These are phyloP conservation scores for Papilio demoleus DNA, from an alignment of 2,888 invertebrate species.

Conservation along the genomic window DNA sequence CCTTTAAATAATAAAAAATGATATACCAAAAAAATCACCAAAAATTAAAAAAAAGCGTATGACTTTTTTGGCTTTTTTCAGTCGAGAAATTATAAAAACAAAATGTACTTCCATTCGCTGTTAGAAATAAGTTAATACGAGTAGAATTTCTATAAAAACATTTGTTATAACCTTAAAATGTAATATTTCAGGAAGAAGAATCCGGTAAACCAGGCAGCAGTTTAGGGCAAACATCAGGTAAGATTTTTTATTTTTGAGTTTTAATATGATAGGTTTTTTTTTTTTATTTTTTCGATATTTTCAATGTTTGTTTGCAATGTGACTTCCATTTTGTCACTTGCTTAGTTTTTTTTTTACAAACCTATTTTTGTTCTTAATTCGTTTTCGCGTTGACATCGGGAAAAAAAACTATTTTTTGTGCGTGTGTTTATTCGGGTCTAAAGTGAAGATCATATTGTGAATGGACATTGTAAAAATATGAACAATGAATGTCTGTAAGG, in stretches of 20 bases:
- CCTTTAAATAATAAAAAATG: no score
- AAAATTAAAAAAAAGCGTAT: no score
- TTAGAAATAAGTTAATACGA: no score
- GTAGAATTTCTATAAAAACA: no score
- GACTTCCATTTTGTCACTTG: slow-evolving; percentile 75
- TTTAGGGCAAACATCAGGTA: slow-evolving; percentile 75
- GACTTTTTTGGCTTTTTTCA: no score
- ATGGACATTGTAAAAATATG: slow-evolving; percentile 71
- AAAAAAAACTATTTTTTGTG: slow-evolving; percentile 41
- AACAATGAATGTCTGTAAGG: slow-evolving; percentile 80
- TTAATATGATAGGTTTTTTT: no score
- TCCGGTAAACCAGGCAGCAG: slow-evolving; percentile 75
- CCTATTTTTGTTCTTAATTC: slow-evolving; percentile 41
- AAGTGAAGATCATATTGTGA: slow-evolving; percentile 77
- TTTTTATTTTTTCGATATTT: slow-evolving; percentile 50
- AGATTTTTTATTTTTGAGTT: slow-evolving; percentile 51
- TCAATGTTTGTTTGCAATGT: slow-evolving; percentile 81
- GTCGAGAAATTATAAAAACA: no score
- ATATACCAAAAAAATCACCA: no score
- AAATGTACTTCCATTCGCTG: no score
- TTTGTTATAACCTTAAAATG: background rate
- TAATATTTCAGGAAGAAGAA: slow-evolving; percentile 71
- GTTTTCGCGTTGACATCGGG: slow-evolving; percentile 42
- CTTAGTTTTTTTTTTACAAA: slow-evolving; percentile 43
- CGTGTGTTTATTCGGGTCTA: slow-evolving; percentile 48